phyloP scores from a whole-genome alignment of 2,888 invertebrate genomes.

The Epistrophe eligans region DNA sequence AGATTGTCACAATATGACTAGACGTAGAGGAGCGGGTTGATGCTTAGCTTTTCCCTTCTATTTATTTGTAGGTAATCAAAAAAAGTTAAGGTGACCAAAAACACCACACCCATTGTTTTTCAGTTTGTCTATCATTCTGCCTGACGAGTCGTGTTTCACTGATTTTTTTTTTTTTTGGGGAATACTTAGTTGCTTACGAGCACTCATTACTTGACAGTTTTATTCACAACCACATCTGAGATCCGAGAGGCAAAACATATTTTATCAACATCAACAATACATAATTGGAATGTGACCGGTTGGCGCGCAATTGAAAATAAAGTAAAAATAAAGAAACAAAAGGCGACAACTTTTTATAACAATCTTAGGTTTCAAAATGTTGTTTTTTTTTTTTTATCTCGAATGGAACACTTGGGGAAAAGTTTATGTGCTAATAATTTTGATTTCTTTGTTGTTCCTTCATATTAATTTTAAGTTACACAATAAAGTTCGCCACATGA shows the following conservation, averaged over 20 bases:
- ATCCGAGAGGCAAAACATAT: too few species aligned
- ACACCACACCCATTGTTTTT: slow-evolving; percentile 18
- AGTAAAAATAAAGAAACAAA: slow-evolving; percentile 48
- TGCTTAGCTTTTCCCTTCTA: neutral
- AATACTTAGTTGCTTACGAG: neutral
- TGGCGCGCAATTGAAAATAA: slow-evolving; percentile 37
- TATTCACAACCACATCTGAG: slow-evolving; percentile 8
- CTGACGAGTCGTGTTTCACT: slow-evolving; percentile 36
- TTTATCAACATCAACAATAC: neutral
- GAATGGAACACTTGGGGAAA: neutral
- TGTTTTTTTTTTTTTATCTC: slow-evolving; percentile 51
- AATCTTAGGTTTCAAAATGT: slow-evolving; percentile 73
- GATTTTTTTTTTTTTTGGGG: slow-evolving; percentile 18
- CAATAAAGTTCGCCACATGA: neutral
- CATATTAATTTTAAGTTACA: slow-evolving; percentile 29
- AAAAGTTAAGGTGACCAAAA: slow-evolving; percentile 26
- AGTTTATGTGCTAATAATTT: slow-evolving; percentile 73
- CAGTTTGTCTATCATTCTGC: slow-evolving; percentile 1
- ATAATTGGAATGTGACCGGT: slow-evolving; percentile 49
- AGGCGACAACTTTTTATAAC: slow-evolving; percentile 76
- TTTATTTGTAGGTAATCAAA: neutral
- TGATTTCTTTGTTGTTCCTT: slow-evolving; percentile 55
- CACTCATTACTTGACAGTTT: slow-evolving; percentile 3
- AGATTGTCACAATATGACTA: slow-evolving; percentile 23
- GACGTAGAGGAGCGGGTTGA: neutral